A percentile compares a stretch with the other conserved stretches of the same genome.
Conservation (phyloP, 2,113 vertebrate genomes). For the Oncorhynchus gorbuscha region DNA sequence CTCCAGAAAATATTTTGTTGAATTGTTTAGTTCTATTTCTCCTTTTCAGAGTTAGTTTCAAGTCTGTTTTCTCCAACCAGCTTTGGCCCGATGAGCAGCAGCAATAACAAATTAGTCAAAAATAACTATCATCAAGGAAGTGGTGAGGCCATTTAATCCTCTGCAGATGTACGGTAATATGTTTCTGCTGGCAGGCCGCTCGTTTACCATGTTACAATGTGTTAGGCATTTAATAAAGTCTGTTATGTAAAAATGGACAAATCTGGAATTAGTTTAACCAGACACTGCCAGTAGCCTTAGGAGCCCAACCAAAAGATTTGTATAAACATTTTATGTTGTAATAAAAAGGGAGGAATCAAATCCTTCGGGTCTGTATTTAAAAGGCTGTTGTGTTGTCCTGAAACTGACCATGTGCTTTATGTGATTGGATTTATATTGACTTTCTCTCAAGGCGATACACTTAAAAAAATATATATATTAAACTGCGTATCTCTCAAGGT, state of each 20-base stretch:
- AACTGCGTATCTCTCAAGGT: background rate
- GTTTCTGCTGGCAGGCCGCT: background rate
- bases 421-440: background rate
- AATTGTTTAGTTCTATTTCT: background rate
- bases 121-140: background rate
- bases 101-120: background rate
- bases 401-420: constrained; percentile 13
- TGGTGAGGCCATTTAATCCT: background rate
- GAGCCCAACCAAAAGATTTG: constrained; percentile 26
- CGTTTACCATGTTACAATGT: constrained; percentile 16
- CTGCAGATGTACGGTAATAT: background rate
- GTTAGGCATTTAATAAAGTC: constrained; percentile 24
- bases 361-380: background rate
- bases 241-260: constrained; percentile 32
- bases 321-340: constrained; percentile 28
- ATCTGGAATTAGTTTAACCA: constrained; percentile 19
- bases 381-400: constrained; percentile 14
- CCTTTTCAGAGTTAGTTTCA: background rate
- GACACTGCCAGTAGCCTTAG: constrained; percentile 2
- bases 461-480: background rate
- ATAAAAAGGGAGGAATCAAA: background rate
- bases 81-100: background rate
- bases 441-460: background rate
- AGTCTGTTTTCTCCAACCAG: background rate
- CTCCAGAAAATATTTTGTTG: no score